These are phyloP conservation scores for Erebia palarica DNA, from an alignment of 2,888 invertebrate genomes.

Conservation along the genomic window DNA sequence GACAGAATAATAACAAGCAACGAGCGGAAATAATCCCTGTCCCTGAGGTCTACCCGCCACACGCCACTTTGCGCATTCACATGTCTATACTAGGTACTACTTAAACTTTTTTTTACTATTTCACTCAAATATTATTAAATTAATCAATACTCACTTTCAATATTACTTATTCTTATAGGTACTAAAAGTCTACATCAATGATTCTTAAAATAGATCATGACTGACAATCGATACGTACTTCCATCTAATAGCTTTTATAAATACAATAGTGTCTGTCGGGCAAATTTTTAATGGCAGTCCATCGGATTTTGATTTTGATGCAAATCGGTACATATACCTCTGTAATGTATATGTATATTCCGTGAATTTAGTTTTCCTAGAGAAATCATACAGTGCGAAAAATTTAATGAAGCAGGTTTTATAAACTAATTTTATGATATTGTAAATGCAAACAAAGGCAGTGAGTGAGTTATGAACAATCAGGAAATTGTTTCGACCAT, in stretches of 20 bases:
- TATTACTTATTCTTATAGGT: too few species aligned
- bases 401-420: background rate
- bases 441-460: background rate
- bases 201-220: too few species aligned
- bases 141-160: background rate
- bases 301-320: too few species aligned
- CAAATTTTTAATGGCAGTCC: too few species aligned
- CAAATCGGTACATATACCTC: too few species aligned
- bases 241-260: too few species aligned
- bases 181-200: too few species aligned
- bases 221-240: too few species aligned
- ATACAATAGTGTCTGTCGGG: too few species aligned
- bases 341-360: too few species aligned
- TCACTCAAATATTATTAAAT: background rate
- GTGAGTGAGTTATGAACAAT: background rate
- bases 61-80: constrained; percentile 24
- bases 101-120: background rate
- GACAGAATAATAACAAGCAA: constrained; percentile 36
- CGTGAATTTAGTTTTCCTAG: too few species aligned
- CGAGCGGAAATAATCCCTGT: constrained; percentile 33
- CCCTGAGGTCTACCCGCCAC: constrained; percentile 19
- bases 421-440: background rate
- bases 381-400: background rate
- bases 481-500: background rate
- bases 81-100: background rate